These are phyloP conservation scores for Coreius guichenoti DNA, from an alignment of 2,797 vertebrate species.

Conservation along the genomic window DNA sequence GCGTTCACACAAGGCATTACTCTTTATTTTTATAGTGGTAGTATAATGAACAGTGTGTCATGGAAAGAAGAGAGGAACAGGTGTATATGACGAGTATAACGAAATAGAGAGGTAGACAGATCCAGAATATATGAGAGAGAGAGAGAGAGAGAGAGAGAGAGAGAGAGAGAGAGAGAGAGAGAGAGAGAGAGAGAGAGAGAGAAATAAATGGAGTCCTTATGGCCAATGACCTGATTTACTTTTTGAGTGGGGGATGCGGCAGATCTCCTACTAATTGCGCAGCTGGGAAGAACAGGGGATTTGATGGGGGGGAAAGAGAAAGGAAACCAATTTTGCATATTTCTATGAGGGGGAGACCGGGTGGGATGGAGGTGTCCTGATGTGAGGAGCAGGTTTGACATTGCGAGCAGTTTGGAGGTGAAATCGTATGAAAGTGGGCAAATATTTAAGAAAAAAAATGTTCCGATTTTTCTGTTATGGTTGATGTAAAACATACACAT, in stretches of 20 bases:
- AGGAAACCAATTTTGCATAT: slow-evolving; percentile 70
- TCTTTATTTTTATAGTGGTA: slow-evolving; percentile 25
- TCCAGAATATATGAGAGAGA: slow-evolving; percentile 54
- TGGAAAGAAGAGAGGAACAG: slow-evolving; percentile 1
- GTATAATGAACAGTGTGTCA: neutral
- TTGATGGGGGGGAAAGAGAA: slow-evolving; percentile 40
- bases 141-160: slow-evolving; percentile 53
- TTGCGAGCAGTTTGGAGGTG: slow-evolving; percentile 53
- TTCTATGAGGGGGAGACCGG: slow-evolving; percentile 56
- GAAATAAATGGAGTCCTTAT: slow-evolving; percentile 76
- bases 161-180: slow-evolving; percentile 63
- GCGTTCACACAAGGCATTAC: neutral
- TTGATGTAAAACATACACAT: neutral
- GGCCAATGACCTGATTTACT: slow-evolving; percentile 73
- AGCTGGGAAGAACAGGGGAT: slow-evolving; percentile 73
- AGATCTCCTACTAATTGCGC: slow-evolving; percentile 79
- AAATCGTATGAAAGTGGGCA: slow-evolving; percentile 28
- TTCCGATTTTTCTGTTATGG: neutral
- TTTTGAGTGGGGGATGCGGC: slow-evolving; percentile 74
- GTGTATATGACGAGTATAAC: slow-evolving; percentile 48
- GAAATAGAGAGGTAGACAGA: slow-evolving; percentile 72
- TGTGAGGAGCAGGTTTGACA: slow-evolving; percentile 59
- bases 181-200: slow-evolving; percentile 63
- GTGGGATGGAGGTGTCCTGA: slow-evolving; percentile 56
- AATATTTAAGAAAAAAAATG: slow-evolving; percentile 15